Conservation (phyloP, 2,113 vertebrate species). For the Ovibos moschatus region DNA sequence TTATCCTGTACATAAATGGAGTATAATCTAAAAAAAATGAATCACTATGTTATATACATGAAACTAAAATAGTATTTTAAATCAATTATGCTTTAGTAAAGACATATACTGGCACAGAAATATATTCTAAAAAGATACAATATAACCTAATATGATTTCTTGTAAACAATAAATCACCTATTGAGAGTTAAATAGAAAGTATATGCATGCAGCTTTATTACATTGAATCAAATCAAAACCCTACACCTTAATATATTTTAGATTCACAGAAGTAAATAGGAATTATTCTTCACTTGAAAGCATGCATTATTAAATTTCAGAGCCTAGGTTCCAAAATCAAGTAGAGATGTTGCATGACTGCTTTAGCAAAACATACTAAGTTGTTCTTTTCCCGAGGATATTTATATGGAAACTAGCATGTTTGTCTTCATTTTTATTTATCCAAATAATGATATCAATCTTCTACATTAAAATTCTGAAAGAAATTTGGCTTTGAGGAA, state of each 20-base stretch:
- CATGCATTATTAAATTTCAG: not conserved
- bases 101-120: not conserved
- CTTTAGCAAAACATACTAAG: not conserved
- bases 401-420: not conserved
- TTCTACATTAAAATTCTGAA: not conserved
- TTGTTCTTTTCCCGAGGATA: not conserved
- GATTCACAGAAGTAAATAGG: not conserved
- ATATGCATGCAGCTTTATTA: not conserved
- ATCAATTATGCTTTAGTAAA: not conserved
- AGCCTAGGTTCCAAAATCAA: not conserved
- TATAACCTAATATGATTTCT: not conserved
- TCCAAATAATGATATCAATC: not conserved
- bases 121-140: not conserved
- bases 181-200: not conserved
- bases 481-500: not conserved
- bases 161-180: not conserved
- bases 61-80: not conserved
- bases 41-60: not conserved
- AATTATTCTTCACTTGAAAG: not conserved
- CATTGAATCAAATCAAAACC: not conserved
- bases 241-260: not conserved
- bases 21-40: not conserved
- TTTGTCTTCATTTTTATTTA: not conserved
- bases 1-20: not conserved
- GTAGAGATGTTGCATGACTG: not conserved